phyloP scores from a whole-genome alignment of 2,797 vertebrate genomes.

The Pachyuromys duprasi region DNA sequence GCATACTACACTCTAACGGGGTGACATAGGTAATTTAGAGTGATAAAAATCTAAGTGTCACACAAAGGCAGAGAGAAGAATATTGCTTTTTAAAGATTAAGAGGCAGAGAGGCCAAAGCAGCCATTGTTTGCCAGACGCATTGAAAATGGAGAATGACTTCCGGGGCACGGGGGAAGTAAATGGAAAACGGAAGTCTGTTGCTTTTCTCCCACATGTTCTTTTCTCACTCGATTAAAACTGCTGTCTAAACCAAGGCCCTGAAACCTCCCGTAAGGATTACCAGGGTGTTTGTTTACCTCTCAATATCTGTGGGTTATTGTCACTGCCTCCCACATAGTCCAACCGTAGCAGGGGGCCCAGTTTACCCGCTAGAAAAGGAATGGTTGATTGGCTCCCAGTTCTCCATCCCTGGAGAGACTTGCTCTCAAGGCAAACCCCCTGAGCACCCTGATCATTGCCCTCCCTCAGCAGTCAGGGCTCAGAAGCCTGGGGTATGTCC shows the following conservation, averaged over 20 bases:
- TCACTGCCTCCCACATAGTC: neutral
- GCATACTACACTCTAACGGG: neutral
- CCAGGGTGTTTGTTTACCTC: neutral
- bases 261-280: neutral
- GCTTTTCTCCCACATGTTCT: neutral
- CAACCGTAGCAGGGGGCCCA: neutral
- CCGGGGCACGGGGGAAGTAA: neutral
- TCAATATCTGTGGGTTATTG: neutral
- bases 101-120: neutral
- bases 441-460: neutral
- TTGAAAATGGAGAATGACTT: neutral
- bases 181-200: neutral
- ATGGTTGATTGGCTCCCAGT: neutral
- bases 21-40: neutral
- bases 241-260: neutral
- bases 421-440: neutral
- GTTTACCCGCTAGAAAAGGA: neutral
- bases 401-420: neutral
- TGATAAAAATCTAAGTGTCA: neutral
- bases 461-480: neutral
- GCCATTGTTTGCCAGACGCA: neutral
- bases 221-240: no score
- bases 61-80: conserved; percentile 9
- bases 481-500: neutral
- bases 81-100: conserved; percentile 34